Evolutionary conservation across 2,113 vertebrate species (phyloP).

Genomic region (Gallinago undulata): DNA sequence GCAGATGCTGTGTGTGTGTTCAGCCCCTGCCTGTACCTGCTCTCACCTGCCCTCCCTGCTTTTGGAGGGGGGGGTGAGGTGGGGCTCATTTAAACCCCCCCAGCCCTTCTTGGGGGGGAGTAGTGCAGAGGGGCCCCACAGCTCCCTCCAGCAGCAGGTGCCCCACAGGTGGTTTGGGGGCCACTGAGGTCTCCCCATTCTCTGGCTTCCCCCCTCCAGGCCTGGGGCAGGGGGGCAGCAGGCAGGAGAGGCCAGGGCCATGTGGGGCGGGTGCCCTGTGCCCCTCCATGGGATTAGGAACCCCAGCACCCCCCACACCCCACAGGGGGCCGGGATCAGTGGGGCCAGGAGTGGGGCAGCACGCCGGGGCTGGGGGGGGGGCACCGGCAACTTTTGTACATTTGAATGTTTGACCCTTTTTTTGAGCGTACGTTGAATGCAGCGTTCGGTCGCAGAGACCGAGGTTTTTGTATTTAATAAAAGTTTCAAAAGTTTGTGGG

Average conservation of each 20-base stretch:
- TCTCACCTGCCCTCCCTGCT: not conserved
- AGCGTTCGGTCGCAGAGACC: conserved; percentile 56
- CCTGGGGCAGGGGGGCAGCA: not conserved
- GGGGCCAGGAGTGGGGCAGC: not conserved
- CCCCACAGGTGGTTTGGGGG: not conserved
- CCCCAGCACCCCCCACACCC: not conserved
- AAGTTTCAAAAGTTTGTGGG: conserved; percentile 55
- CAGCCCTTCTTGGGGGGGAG: not conserved
- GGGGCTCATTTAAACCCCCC: not conserved
- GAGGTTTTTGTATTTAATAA: conserved; percentile 73
- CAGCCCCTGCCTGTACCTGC: not conserved
- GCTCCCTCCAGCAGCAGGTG: not conserved
- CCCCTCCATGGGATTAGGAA: not conserved
- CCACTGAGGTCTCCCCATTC: not conserved
- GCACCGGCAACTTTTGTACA: conserved; percentile 64
- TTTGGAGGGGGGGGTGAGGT: too few relatives aligned
- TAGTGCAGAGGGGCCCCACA: not conserved
- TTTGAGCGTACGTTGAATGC: conserved; percentile 72
- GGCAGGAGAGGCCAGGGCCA: not conserved
- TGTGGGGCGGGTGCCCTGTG: not conserved
- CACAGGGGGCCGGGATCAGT: not conserved
- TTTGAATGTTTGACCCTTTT: conserved; percentile 75
- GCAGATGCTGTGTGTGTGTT: not conserved
- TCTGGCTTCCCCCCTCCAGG: not conserved
- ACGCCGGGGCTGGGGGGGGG: not conserved